Base-by-base conservation (phyloP, 2,888 invertebrate species). In the Pocota personata region DNA sequence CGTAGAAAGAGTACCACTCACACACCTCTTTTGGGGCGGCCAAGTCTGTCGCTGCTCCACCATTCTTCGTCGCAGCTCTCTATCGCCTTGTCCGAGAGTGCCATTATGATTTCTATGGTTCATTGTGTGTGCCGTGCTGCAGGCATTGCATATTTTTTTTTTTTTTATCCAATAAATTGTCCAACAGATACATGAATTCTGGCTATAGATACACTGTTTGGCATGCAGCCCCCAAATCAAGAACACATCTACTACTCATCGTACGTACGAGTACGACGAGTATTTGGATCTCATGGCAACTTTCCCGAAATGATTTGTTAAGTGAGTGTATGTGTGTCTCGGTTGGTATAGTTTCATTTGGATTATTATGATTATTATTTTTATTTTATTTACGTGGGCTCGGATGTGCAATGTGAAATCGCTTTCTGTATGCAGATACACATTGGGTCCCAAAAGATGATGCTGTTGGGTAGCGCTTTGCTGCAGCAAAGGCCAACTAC, bases 331-430 rank as follows among this genome's bases (percentile, higher is more conserved):
- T 12, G 37, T 52, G 1, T 30, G 35, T 27, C 24, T 30, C 30
- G 21, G 40, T 48, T 37, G 67, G 76, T 58, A n/a, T n/a, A 50
- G 35, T 57, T 75, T 57, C 76, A 58, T 76, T 71, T 78, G 46
- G 62, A 55, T 69, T 57, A 67, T 76, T 76, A 37, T 32, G 46
- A 76, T 76, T 48, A 69, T 77, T 40, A 73, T 73, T 78, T 57
- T 62, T 37, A 69, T 62, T 52, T 32, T 52, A 52, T 50, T 48
- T 67, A 57, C 50, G 69, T 67, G 69, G 77, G 55, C 55, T 69
- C 67, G 69, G 69, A 69, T 69, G 69, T 77, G 67, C 76, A 76
- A 66, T 76, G 66, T 76, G 76, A 76, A 76, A 57, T 66, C 67
- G 62, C 40, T 52, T 73, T 73, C 60, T 62, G 62, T 73, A 71